Conservation (phyloP, 2,888 invertebrate genomes). For the Harpalus rubripes region DNA sequence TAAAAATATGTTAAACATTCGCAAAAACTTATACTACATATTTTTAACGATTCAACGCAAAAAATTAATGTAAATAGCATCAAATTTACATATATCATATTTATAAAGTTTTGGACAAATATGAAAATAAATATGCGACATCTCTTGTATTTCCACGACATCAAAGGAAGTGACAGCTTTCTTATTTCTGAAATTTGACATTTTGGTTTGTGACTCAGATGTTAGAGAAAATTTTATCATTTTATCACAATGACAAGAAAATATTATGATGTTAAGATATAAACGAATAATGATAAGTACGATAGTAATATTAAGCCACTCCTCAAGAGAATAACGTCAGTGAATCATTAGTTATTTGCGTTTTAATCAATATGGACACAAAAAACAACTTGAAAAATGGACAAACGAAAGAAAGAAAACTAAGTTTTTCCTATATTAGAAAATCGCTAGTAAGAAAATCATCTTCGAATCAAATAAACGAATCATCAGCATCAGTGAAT, state of each 20-base stretch:
- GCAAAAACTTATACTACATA: not conserved
- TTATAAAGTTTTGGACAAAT: conserved; percentile 10
- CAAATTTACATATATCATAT: not conserved
- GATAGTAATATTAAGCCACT: conserved; percentile 52
- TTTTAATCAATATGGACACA: conserved; percentile 62
- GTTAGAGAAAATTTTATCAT: conserved; percentile 59
- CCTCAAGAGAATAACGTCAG: conserved; percentile 57
- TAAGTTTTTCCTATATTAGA: conserved; percentile 63
- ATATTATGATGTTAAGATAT: conserved; percentile 56
- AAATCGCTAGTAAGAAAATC: conserved; percentile 59
- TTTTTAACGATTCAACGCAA: conserved; percentile 11
- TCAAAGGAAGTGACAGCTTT: conserved; percentile 52
- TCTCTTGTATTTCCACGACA: conserved; percentile 5
- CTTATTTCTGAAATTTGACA: conserved; percentile 59
- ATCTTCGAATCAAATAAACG: conserved; percentile 40
- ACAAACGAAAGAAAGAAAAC: conserved; percentile 63
- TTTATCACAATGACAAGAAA: conserved; percentile 58
- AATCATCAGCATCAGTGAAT: conserved; percentile 46
- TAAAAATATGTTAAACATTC: not conserved
- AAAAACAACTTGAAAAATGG: conserved; percentile 63
- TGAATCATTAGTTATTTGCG: conserved; percentile 32
- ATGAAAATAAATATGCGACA: conserved; percentile 24
- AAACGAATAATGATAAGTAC: conserved; percentile 61
- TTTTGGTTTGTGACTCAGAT: conserved; percentile 64
- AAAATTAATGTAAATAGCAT: not conserved